Evolutionary conservation across 2,113 vertebrate species (phyloP), one percentile per base, ranked within the genome.

Genomic region (Chrysochloris asiatica): DNA sequence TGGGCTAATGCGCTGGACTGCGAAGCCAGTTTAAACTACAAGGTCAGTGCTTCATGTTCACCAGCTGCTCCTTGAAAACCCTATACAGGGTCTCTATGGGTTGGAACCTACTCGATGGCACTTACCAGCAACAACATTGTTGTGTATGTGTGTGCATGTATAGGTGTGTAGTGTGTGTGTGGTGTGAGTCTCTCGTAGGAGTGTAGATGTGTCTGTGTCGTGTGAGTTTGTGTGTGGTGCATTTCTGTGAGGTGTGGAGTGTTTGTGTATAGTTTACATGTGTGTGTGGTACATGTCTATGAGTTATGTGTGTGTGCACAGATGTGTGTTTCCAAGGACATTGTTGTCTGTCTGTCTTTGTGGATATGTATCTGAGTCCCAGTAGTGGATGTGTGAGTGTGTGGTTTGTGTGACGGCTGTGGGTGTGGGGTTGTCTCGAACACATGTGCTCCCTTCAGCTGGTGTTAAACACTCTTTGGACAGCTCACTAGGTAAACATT

Each of bases 401-500:
- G 96, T 95, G 93, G 92, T 61, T 24, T 67, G 72, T 1, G 3
- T 38, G 33, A 30, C 30, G 80, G 83, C 90, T 83, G 76, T 43
- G 90, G 80, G 54, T 85, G 54, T 79, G 90, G 45, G 81, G 88
- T 82, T 16, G 19, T 50, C 82, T 59, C 4, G 30, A 24, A 86
- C 93, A 84, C 86, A 90, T 7, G 48, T 6, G 14, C 80, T 41
- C 71, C 86, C 92, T 92, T 94, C 90, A 69, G 95, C 96, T 95
- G 90, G 96, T 98, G 96, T 97, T 97, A 97, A 98, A 97, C 95
- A 96, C 97, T 96, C 97, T 96, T 97, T 97, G 97, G 97, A 97
- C 97, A 96, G 97, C 97, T 98, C 97, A 97, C 96, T 97, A 96
- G 97, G 96, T 97, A 98, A 98, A 98, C 97, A 97, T 98, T 98